Evolutionary conservation across 2,113 vertebrate species (phyloP), one percentile per base, ranked within the genome.

Genomic region (Paradoxurus hermaphroditus): DNA sequence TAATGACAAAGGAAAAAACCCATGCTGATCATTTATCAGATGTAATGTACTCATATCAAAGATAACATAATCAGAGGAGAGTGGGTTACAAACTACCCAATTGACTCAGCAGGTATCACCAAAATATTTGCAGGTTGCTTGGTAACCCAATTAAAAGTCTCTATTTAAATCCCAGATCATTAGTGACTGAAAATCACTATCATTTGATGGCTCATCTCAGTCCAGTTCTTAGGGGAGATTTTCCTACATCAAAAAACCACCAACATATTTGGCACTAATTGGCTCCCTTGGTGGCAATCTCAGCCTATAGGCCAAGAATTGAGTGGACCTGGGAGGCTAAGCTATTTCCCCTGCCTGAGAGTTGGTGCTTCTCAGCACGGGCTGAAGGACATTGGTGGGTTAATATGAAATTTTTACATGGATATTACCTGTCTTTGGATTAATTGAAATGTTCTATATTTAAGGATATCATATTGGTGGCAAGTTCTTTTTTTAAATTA

Each of bases 101-200:
- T 89, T 96, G 97, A 95, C 97, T 93, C 96, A 98, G 98, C 97
- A 98, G 97, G 97, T 97, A 97, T 86, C 97, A 97, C 97, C 97
- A 98, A 98, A 98, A 98, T 98, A 97, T 98, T 98, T 98, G 97
- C 86, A 98, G 92, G 98, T 98, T 98, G 98, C 98, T 96, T 98
- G 92, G 98, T 97, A 98, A 98, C 98, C 88, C 97, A 98, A 98
- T 98, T 98, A 98, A 98, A 98, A 97, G 96, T 96, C 87, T 86
- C 97, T 97, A 98, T 97, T 97, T 95, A 97, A 98, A 97, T 97
- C 96, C 95, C 46, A 95, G 96, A 97, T 98, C 97, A 98, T 98
- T 98, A 98, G 97, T 97, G 97, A 98, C 97, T 98, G 96, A 98
- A 98, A 98, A 97, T 98, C 97, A 97, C 96, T 97, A 97, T 97